Conservation (phyloP, 2,797 vertebrate genomes). For the Selene dorsalis region DNA sequence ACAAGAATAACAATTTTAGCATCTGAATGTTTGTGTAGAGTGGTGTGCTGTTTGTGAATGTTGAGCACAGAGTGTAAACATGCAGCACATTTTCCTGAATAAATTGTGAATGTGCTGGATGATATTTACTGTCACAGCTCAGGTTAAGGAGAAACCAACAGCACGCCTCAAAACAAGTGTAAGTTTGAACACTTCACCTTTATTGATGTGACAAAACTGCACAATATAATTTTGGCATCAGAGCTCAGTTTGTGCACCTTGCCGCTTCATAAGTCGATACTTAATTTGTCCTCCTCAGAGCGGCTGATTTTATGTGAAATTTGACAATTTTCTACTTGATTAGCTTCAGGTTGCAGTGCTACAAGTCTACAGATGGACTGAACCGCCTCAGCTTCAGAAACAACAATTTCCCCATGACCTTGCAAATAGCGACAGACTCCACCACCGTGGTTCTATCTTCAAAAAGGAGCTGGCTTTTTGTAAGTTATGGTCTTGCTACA, state of each 20-base stretch:
- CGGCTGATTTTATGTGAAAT: background rate
- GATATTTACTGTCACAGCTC: conserved; percentile 17
- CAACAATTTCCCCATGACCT: no score
- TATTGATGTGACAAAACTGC: background rate
- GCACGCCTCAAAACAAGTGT: background rate
- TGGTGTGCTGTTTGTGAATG: conserved; percentile 3
- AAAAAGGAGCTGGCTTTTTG: no score
- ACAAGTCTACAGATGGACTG: no score
- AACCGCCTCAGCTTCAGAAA: no score
- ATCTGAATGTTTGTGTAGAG: conserved; percentile 2
- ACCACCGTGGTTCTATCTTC: no score
- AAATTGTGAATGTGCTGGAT: background rate
- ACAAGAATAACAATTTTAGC: background rate
- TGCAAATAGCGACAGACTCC: no score
- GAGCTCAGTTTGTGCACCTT: conserved; percentile 1
- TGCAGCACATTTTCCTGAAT: background rate
- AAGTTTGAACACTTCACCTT: background rate
- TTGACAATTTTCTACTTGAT: background rate
- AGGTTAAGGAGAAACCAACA: background rate
- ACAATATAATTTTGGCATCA: conserved; percentile 14
- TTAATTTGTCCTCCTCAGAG: conserved; percentile 2
- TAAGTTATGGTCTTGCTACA: no score
- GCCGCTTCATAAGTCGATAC: conserved; percentile 15
- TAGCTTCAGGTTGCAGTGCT: background rate
- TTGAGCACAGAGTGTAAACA: background rate